A percentile compares a stretch with the other conserved stretches of the same genome.
Evolutionary conservation across 2,888 invertebrate genomes (phyloP).

Genomic region (Oligia latruncula): DNA sequence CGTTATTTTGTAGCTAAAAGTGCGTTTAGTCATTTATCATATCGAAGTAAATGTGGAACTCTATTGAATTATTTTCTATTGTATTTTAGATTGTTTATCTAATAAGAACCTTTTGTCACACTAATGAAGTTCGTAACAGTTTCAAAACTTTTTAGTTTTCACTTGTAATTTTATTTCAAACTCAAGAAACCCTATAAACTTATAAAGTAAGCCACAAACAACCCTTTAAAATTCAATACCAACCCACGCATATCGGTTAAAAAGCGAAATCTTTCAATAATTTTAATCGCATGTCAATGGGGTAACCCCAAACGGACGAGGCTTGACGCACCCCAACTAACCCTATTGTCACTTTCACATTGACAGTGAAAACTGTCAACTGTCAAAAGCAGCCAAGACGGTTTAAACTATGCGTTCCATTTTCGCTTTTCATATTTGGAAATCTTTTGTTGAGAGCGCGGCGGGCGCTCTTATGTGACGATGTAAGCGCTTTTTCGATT

Average conservation of each 20-base stretch:
- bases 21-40: neutral
- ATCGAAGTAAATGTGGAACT: neutral
- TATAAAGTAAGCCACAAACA: constrained; percentile 70
- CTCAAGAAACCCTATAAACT: constrained; percentile 64
- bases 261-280: constrained; percentile 85
- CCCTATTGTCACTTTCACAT: constrained; percentile 83
- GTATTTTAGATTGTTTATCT: neutral
- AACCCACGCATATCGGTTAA: constrained; percentile 67
- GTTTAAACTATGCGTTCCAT: constrained; percentile 88
- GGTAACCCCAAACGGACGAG: constrained; percentile 74
- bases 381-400: constrained; percentile 89
- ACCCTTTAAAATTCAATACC: constrained; percentile 81
- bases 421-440: constrained; percentile 84
- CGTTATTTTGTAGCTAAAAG: neutral
- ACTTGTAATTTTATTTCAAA: constrained; percentile 34
- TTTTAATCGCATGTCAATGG: constrained; percentile 87
- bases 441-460: constrained; percentile 78
- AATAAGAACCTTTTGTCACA: neutral
- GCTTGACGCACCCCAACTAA: constrained; percentile 87
- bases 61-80: neutral
- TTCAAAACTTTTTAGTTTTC: constrained; percentile 31
- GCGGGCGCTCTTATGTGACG: constrained; percentile 74
- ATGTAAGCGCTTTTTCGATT: constrained; percentile 68
- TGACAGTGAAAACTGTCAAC: constrained; percentile 89
- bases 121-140: constrained; percentile 8